Evolutionary conservation across 2,888 invertebrate species (phyloP).

Genomic region (Smittia sp.): DNA sequence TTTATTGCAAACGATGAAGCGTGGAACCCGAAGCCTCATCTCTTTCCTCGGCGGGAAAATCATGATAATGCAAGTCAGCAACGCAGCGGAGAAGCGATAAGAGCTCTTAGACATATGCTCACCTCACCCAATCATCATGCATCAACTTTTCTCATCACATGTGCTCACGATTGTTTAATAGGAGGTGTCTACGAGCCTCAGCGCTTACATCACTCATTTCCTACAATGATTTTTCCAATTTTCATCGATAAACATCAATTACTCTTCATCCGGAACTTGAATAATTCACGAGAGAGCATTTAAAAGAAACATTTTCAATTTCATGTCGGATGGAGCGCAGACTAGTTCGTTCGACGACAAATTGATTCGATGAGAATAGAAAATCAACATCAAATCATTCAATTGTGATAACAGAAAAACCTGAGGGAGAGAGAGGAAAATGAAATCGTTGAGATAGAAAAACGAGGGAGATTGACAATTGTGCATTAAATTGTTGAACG

Average conservation of each 20-base stretch:
- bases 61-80: neutral
- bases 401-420: constrained; percentile 24
- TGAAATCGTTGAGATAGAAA: constrained; percentile 6
- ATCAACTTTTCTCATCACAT: neutral
- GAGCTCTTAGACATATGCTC: too few species aligned
- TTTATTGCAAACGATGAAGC: neutral
- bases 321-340: neutral
- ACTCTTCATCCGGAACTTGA: neutral
- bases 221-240: neutral
- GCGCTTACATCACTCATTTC: neutral
- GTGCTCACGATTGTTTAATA: neutral
- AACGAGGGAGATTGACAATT: constrained; percentile 21
- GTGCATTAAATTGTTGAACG: constrained; percentile 5
- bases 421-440: neutral
- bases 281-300: neutral
- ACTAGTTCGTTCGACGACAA: neutral
- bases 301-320: constrained; percentile 1
- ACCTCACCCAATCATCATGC: neutral
- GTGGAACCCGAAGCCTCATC: neutral
- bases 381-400: constrained; percentile 11
- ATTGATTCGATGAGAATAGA: constrained; percentile 4
- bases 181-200: neutral
- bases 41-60: neutral
- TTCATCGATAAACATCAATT: neutral
- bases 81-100: neutral